Evolutionary conservation across 2,113 vertebrate species (phyloP).

Genomic region (Cololabis saira): DNA sequence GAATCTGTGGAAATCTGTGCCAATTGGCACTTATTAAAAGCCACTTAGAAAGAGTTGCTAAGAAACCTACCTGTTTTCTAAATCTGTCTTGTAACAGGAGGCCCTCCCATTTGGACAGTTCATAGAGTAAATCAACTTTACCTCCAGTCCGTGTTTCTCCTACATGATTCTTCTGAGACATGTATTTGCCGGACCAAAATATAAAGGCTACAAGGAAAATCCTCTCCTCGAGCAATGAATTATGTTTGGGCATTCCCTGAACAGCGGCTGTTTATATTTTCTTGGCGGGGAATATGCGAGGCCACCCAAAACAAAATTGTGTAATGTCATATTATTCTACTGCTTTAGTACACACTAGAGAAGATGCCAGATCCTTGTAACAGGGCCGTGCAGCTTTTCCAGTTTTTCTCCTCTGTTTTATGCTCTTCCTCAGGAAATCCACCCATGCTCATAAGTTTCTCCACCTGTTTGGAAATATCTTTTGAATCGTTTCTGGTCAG

Average conservation of each 20-base stretch:
- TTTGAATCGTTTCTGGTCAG: slow-evolving; percentile 66
- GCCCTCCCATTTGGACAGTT: slow-evolving; percentile 49
- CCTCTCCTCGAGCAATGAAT: slow-evolving; percentile 67
- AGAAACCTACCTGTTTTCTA: slow-evolving; percentile 71
- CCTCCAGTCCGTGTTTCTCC: slow-evolving; percentile 47
- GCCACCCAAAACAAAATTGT: slow-evolving; percentile 82
- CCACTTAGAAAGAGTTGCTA: slow-evolving; percentile 44
- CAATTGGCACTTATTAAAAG: too few species aligned
- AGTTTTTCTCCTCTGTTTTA: slow-evolving; percentile 73
- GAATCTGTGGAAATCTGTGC: too few species aligned
- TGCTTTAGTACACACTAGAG: slow-evolving; percentile 74
- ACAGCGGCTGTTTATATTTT: slow-evolving; percentile 73
- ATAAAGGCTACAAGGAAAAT: slow-evolving; percentile 64
- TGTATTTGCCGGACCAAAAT: slow-evolving; percentile 64
- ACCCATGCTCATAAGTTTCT: slow-evolving; percentile 78
- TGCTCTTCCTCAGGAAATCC: slow-evolving; percentile 76
- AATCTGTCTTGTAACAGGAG: slow-evolving; percentile 61
- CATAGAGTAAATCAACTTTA: slow-evolving; percentile 66
- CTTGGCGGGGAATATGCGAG: slow-evolving; percentile 65
- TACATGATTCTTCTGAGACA: slow-evolving; percentile 68
- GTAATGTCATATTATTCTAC: slow-evolving; percentile 77
- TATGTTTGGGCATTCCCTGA: slow-evolving; percentile 69
- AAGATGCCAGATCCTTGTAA: slow-evolving; percentile 58
- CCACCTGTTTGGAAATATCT: slow-evolving; percentile 81
- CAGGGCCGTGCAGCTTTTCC: slow-evolving; percentile 63